Base-by-base conservation (phyloP, 2,797 vertebrate species). In the Macroramphosus scolopax region DNA sequence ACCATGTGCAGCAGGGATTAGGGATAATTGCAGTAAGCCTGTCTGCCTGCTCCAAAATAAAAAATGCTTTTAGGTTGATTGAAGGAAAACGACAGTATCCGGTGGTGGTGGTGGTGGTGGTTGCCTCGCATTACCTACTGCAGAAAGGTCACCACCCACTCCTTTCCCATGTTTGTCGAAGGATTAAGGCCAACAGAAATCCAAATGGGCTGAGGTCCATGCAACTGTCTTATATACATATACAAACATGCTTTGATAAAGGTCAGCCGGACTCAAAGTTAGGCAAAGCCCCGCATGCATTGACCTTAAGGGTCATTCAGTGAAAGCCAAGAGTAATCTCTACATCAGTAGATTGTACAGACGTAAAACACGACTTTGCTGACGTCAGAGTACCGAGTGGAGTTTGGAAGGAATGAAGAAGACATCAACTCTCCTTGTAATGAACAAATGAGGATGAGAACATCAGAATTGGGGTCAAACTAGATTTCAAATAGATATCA, bases 61-160 rank as follows among this genome's bases (percentile, higher is more conserved):
- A n/a, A n/a, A n/a, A n/a, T n/a, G n/a, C n/a, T n/a, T n/a, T n/a
- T n/a, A n/a, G n/a, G n/a, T n/a, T n/a, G n/a, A n/a, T 10, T 36
- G 25, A 22, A n/a, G 10, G 13, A 4, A 13, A 7, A 1, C 17
- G 18, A 20, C 12, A 17, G 33, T 5, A 14, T 30, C 13, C 15
- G 14, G 8, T 15, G 16, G 10, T 24, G 17, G 13, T 12, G 1
- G 32, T 33, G 14, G 8, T 15, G 16, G 10, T 24, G 17, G 13
- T 12, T 2, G 32, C 10, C 16, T 36, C 15, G 5, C 11, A 14
- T 41, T 36, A 22, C 46, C 15, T 41, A 11, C 15, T 34, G 17
- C 25, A 11, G 16, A 52, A 61, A 46, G 42, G 49, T 60, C 34
- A 60, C 41, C 20, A 20, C 33, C 25, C 39, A 50, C 46, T 35